Percentiles rank a stretch among this genome's conserved stretches.
Evolutionary conservation across 2,888 invertebrate genomes (phyloP).

Genomic region (Steinernema hermaphroditum): DNA sequence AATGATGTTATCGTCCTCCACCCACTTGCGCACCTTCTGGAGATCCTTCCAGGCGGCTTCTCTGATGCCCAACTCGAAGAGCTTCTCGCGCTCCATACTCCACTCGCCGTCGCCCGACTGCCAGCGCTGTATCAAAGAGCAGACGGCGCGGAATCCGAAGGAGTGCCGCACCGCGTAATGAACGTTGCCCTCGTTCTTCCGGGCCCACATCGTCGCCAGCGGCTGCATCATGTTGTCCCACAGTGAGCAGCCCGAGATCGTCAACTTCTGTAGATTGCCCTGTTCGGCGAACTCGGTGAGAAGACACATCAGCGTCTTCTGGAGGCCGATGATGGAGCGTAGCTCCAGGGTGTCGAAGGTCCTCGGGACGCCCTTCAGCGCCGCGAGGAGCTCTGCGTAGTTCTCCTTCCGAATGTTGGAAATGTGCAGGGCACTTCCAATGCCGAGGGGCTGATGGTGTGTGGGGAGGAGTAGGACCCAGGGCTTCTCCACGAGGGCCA

Average conservation of each 20-base stretch:
- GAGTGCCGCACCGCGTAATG: not conserved
- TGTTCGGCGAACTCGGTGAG: not conserved
- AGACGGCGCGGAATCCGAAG: not conserved
- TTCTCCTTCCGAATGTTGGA: not conserved
- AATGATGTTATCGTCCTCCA: too few species aligned
- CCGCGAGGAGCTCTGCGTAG: not conserved
- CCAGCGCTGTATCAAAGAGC: not conserved
- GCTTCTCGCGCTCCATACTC: not conserved
- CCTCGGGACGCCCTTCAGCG: not conserved
- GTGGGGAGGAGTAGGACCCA: not conserved
- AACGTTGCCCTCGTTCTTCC: not conserved
- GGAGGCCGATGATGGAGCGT: not conserved
- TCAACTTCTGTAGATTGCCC: not conserved
- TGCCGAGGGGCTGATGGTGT: not conserved
- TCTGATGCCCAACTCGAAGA: too few species aligned
- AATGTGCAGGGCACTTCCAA: not conserved
- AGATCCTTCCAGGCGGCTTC: too few species aligned
- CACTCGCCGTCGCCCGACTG: not conserved
- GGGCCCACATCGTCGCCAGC: not conserved
- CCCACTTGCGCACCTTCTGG: too few species aligned
- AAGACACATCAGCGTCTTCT: not conserved
- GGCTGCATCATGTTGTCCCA: not conserved
- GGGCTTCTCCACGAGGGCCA: not conserved
- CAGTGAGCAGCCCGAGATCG: not conserved
- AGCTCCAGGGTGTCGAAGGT: not conserved